Conservation (phyloP, 2,888 invertebrate genomes). For the Synanthedon formicaeformis region DNA sequence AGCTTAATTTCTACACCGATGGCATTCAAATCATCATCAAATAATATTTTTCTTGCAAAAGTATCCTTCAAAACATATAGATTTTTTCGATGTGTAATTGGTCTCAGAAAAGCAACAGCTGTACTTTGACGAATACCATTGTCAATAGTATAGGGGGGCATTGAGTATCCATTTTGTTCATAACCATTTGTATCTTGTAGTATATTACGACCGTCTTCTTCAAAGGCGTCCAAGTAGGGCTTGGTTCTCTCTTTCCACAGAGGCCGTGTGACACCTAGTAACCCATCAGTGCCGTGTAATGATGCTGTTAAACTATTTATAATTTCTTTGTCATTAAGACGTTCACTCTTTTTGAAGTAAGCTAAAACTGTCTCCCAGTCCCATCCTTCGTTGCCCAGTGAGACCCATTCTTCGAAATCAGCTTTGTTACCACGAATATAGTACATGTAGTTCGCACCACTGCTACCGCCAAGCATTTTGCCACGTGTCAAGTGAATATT, state of each 20-base stretch:
- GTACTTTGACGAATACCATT: conserved; percentile 26
- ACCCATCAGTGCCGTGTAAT: conserved; percentile 23
- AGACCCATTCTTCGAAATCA: conserved; percentile 80
- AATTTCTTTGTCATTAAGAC: conserved; percentile 12
- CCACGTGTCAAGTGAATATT: conserved; percentile 64
- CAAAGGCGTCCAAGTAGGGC: conserved; percentile 30
- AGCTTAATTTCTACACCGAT: conserved; percentile 26
- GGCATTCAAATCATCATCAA: conserved; percentile 20
- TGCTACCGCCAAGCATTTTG: conserved; percentile 76
- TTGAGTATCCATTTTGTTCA: conserved; percentile 28
- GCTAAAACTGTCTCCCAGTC: conserved; percentile 24
- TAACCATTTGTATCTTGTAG: conserved; percentile 25
- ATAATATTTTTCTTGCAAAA: conserved; percentile 24
- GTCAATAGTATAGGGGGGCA: conserved; percentile 20
- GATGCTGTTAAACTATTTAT: conserved; percentile 27
- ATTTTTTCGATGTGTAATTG: conserved; percentile 26
- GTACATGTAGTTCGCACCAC: conserved; percentile 74
- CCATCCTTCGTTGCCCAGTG: conserved; percentile 66
- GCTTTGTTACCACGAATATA: conserved; percentile 73
- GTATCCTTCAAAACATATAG: conserved; percentile 31
- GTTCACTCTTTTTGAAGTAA: conserved; percentile 38
- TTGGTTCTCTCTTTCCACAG: conserved; percentile 35
- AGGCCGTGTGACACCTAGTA: conserved; percentile 26
- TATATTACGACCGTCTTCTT: conserved; percentile 27
- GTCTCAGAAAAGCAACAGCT: conserved; percentile 24